These are phyloP conservation scores for Peromyscus leucopus DNA, from an alignment of 2,113 vertebrate genomes.

Conservation along the genomic window DNA sequence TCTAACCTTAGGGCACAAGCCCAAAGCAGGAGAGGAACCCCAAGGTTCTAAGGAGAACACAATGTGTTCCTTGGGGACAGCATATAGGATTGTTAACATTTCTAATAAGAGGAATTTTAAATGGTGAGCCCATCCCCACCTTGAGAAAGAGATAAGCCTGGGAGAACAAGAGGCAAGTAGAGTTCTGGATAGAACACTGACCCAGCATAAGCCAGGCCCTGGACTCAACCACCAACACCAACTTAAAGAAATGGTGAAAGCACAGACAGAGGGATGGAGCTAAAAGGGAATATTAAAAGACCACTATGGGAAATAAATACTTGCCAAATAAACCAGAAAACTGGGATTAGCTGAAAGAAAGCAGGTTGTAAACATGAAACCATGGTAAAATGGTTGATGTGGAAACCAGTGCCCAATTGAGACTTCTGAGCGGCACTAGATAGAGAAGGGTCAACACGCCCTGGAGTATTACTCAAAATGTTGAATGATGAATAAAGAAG, in stretches of 20 bases:
- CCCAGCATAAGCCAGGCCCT: too few species aligned
- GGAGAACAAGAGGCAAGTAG: too few species aligned
- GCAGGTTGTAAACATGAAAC: not conserved
- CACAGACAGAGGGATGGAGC: not conserved
- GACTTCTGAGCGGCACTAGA: not conserved
- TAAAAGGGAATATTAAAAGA: not conserved
- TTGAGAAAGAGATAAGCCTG: not conserved
- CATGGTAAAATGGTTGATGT: not conserved
- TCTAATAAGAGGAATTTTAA: not conserved
- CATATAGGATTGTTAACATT: not conserved
- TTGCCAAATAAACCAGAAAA: not conserved
- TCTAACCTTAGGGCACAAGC: not conserved
- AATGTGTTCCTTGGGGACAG: not conserved
- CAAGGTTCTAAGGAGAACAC: not conserved
- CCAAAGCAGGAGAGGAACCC: not conserved
- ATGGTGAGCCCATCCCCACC: not conserved
- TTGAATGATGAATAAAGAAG: not conserved
- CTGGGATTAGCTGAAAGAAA: conserved; percentile 16
- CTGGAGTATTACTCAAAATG: conserved; percentile 9
- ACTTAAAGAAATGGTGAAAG: not conserved
- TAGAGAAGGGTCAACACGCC: not conserved
- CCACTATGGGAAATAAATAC: not conserved
- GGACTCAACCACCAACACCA: not conserved
- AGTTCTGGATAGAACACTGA: too few species aligned
- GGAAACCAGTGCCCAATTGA: not conserved